These are phyloP conservation scores for Lagopus leucura DNA, from an alignment of 2,113 vertebrate species.

Conservation along the genomic window DNA sequence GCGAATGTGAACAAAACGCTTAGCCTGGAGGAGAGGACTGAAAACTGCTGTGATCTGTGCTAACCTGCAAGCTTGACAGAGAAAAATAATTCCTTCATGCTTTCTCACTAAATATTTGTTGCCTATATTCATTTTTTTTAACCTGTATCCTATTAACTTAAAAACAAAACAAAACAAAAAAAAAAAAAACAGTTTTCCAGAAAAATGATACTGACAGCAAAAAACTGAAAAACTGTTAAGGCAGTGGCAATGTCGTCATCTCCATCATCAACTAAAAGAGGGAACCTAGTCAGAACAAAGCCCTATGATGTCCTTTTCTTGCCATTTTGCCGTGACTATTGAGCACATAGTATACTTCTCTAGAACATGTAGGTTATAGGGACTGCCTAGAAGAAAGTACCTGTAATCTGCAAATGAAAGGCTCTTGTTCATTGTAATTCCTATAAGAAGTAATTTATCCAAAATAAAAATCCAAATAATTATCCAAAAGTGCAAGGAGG, in stretches of 20 bases:
- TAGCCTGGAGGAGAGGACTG: background rate
- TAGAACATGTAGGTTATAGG: background rate
- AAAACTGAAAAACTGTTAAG: background rate
- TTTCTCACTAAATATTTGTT: background rate
- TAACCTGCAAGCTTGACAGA: background rate
- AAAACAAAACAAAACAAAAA: background rate
- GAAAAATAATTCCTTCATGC: background rate
- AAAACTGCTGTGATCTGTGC: background rate
- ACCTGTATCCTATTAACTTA: background rate
- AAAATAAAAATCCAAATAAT: too few relatives aligned
- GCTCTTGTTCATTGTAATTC: background rate
- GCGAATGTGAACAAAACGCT: background rate
- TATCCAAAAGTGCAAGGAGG: background rate
- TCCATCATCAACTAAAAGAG: background rate
- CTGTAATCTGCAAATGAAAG: background rate
- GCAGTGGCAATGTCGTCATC: background rate
- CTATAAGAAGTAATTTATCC: conserved; percentile 17
- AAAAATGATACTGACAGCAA: background rate
- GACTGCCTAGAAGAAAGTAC: background rate
- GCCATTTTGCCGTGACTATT: background rate
- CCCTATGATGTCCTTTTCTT: background rate
- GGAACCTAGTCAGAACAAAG: background rate
- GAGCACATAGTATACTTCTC: background rate
- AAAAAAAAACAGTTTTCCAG: background rate
- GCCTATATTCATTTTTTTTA: background rate